Conservation (phyloP, 2,797 vertebrate species). For the Kryptopterus vitreolus region DNA sequence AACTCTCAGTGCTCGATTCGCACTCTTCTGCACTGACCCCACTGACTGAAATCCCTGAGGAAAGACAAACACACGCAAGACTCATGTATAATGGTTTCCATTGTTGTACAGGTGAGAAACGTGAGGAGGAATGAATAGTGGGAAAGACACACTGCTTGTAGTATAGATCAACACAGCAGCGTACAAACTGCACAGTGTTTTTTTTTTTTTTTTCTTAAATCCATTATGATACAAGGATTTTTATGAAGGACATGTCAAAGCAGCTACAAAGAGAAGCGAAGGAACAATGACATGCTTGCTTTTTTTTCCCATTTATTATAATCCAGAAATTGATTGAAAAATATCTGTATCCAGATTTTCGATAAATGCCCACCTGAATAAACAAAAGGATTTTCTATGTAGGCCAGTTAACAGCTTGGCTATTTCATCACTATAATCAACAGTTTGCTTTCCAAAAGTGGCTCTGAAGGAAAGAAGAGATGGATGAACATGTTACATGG, state of each 20-base stretch:
- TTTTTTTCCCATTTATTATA: conserved; percentile 16
- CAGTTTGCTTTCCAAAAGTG: not conserved
- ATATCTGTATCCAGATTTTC: not conserved
- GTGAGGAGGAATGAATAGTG: not conserved
- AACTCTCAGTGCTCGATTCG: conserved; percentile 88
- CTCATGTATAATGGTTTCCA: conserved; percentile 29
- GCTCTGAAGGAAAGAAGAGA: conserved; percentile 27
- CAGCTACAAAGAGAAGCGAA: conserved; percentile 19
- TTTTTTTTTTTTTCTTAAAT: not conserved
- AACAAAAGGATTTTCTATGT: not conserved
- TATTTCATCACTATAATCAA: not conserved
- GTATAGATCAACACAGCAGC: conserved; percentile 62
- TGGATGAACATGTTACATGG: conserved; percentile 41
- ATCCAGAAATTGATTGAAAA: not conserved
- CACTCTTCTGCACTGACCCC: conserved; percentile 84
- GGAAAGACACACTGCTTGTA: conserved; percentile 39
- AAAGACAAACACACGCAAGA: conserved; percentile 83
- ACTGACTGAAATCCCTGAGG: conserved; percentile 94
- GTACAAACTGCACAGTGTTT: not conserved
- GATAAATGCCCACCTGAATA: not conserved
- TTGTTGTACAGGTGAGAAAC: conserved; percentile 27
- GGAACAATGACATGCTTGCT: not conserved
- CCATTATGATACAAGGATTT: not conserved
- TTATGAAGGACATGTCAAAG: not conserved
- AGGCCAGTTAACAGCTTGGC: not conserved